Evolutionary conservation across 2,888 invertebrate species (phyloP).

Genomic region (Deilephila elpenor): DNA sequence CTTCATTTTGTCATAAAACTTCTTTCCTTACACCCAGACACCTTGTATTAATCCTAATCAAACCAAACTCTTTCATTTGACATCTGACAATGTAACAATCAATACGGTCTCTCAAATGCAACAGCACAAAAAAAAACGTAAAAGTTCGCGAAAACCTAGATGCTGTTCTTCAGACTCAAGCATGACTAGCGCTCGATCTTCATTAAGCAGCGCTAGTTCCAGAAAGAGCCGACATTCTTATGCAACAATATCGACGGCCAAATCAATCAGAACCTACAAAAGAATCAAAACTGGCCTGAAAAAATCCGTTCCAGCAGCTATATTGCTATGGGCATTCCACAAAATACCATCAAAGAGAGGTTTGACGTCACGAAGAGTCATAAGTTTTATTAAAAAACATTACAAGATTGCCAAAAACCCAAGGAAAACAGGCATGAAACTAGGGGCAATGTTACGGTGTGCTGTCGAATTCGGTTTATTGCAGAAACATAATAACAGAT

Average conservation of each 20-base stretch:
- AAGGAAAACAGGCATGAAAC: slow-evolving; percentile 55
- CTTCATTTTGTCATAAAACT: too few relatives aligned
- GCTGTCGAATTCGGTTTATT: slow-evolving; percentile 69
- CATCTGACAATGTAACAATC: not conserved
- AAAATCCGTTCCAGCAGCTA: slow-evolving; percentile 61
- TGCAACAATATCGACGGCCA: slow-evolving; percentile 3
- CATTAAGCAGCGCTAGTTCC: slow-evolving; percentile 24
- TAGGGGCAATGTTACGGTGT: slow-evolving; percentile 57
- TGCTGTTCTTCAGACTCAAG: not conserved
- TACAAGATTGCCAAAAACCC: slow-evolving; percentile 53
- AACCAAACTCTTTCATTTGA: not conserved
- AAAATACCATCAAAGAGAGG: slow-evolving; percentile 58
- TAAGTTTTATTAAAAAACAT: slow-evolving; percentile 61
- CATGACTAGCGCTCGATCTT: slow-evolving; percentile 20
- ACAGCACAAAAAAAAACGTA: slow-evolving; percentile 24
- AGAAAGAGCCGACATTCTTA: slow-evolving; percentile 29
- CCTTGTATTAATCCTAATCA: not conserved
- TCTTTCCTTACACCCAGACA: too few relatives aligned
- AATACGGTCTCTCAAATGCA: not conserved
- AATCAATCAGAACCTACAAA: slow-evolving; percentile 36
- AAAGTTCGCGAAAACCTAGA: not conserved
- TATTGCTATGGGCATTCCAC: slow-evolving; percentile 68
- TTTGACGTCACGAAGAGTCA: slow-evolving; percentile 62
- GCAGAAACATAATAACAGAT: slow-evolving; percentile 57
- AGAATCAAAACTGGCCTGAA: slow-evolving; percentile 53